Conservation (phyloP, 2,797 vertebrate species). For the Podarcis siculus region DNA sequence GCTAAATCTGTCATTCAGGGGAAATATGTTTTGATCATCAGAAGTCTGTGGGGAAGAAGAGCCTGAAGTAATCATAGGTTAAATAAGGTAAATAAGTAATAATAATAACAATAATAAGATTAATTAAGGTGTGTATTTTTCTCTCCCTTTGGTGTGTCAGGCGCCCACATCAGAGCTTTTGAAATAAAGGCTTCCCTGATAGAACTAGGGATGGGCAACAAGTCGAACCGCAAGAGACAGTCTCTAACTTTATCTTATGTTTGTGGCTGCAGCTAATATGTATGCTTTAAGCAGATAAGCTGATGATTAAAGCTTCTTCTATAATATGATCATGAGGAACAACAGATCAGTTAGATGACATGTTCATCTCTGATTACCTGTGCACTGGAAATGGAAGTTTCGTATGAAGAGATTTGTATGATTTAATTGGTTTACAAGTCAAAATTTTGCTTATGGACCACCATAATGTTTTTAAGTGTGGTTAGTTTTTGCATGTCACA, state of each 20-base stretch:
- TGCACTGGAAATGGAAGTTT: not conserved
- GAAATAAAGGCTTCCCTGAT: slow-evolving; percentile 1
- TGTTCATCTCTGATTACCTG: not conserved
- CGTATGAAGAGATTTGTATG: not conserved
- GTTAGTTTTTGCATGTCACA: not conserved
- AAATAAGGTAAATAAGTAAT: not conserved
- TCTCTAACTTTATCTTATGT: not conserved
- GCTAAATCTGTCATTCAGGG: not conserved
- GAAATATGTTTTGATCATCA: not conserved
- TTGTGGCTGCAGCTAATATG: slow-evolving; percentile 2
- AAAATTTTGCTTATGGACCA: not conserved
- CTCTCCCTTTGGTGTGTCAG: not conserved
- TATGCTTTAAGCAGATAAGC: not conserved
- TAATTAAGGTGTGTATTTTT: not conserved
- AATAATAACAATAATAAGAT: not conserved
- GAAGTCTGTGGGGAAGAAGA: not conserved
- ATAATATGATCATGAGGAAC: not conserved
- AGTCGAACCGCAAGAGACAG: not conserved
- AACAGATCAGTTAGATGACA: not conserved
- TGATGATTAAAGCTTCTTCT: not conserved
- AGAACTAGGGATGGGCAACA: not conserved
- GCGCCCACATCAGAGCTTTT: not conserved
- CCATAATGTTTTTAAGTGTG: not conserved
- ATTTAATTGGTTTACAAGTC: not conserved
- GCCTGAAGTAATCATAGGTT: not conserved